These are phyloP conservation scores for Paradoxurus hermaphroditus DNA, from an alignment of 2,113 vertebrate genomes.

Conservation along the genomic window DNA sequence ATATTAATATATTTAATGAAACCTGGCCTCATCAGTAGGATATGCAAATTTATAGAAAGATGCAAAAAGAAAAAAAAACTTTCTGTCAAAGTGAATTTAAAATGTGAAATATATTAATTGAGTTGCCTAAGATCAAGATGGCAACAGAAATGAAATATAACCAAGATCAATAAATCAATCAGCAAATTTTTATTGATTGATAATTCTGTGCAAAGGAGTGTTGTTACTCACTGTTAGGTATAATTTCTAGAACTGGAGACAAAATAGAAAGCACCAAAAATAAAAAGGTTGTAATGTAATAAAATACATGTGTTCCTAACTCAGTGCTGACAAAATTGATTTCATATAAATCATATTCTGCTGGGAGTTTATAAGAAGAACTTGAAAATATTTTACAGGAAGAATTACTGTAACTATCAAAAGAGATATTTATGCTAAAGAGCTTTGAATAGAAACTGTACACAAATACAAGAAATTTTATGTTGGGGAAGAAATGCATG, in stretches of 20 bases:
- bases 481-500: background rate
- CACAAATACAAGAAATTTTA: background rate
- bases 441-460: background rate
- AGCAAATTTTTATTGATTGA: background rate
- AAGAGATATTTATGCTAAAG: conserved; percentile 11
- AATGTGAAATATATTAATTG: background rate
- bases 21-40: background rate
- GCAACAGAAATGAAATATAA: conserved; percentile 9
- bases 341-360: background rate
- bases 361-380: background rate
- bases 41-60: background rate
- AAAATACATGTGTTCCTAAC: background rate
- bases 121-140: background rate
- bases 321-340: background rate
- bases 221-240: background rate
- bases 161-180: background rate
- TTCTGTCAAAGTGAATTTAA: background rate
- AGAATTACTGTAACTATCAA: background rate
- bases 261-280: conserved; percentile 3
- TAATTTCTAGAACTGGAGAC: background rate
- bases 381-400: conserved; percentile 16
- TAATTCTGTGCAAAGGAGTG: background rate
- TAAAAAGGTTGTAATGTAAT: background rate
- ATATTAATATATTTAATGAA: background rate
- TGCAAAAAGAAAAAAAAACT: background rate